Conservation (phyloP, 2,797 vertebrate species). For the Propithecus deckenii region DNA sequence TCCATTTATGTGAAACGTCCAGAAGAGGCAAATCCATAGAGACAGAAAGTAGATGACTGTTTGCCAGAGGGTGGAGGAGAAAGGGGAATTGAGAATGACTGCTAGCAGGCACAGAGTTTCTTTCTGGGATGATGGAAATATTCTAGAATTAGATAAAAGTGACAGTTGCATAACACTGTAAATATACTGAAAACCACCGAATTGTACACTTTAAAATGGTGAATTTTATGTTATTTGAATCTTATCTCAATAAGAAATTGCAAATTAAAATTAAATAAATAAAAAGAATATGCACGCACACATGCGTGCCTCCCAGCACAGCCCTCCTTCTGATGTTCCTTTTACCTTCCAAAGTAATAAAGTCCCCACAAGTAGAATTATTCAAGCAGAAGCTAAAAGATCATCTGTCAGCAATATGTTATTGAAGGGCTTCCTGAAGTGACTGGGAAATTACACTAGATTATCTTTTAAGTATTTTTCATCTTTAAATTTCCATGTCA, state of each 20-base stretch:
- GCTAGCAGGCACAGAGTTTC: background rate
- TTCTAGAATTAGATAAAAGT: slow-evolving; percentile 28
- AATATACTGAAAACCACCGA: background rate
- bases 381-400: slow-evolving; percentile 36
- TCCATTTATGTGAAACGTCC: background rate
- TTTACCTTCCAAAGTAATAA: slow-evolving; percentile 46
- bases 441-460: slow-evolving; percentile 49
- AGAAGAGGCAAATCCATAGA: slow-evolving; percentile 21
- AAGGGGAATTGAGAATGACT: slow-evolving; percentile 4
- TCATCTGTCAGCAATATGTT: slow-evolving; percentile 47
- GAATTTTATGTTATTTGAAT: background rate
- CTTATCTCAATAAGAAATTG: background rate
- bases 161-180: background rate
- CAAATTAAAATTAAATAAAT: slow-evolving; percentile 35
- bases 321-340: background rate
- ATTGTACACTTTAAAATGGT: background rate
- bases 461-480: slow-evolving; percentile 45
- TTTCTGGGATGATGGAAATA: background rate
- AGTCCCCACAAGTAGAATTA: background rate
- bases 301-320: background rate
- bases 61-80: background rate
- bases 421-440: slow-evolving; percentile 20
- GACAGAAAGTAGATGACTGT: slow-evolving; percentile 32
- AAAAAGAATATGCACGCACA: background rate
- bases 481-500: slow-evolving; percentile 38